phyloP scores from a whole-genome alignment of 2,113 vertebrate genomes.

The Chionodraco myersi region DNA sequence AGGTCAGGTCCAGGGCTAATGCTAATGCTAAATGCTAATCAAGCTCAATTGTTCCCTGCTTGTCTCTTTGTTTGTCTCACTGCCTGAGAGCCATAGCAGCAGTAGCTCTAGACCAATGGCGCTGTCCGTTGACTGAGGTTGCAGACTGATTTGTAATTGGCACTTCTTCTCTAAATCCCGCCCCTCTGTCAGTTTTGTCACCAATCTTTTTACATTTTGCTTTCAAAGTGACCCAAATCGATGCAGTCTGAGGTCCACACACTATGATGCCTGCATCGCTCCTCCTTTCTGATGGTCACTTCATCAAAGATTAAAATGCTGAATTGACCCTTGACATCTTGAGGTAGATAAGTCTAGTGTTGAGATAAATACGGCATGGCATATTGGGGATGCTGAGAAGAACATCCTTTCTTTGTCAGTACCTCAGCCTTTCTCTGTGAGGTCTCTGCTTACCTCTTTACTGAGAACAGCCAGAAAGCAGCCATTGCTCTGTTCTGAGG shows the following conservation, averaged over 20 bases:
- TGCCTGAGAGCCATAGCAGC: constrained; percentile 3
- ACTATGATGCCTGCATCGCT: background rate
- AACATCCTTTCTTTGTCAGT: background rate
- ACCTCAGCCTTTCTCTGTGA: background rate
- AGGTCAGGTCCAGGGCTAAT: constrained; percentile 17
- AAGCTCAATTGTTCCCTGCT: constrained; percentile 30
- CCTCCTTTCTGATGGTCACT: background rate
- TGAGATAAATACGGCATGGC: background rate
- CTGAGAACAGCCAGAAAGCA: constrained; percentile 91
- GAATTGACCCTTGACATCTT: background rate
- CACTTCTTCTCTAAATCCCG: too few relatives aligned
- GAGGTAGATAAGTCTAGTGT: background rate
- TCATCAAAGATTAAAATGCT: constrained; percentile 1
- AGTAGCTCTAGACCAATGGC: background rate
- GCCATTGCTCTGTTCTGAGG: constrained; percentile 87
- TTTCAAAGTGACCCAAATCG: too few relatives aligned
- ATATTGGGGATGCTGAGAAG: too few relatives aligned
- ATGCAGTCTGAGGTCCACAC: too few relatives aligned
- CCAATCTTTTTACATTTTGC: too few relatives aligned
- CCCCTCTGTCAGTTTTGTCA: too few relatives aligned
- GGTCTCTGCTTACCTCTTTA: constrained; percentile 84
- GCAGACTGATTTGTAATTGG: too few relatives aligned
- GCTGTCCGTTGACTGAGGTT: too few relatives aligned
- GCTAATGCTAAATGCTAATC: constrained; percentile 9
- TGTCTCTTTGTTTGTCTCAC: constrained; percentile 22